Conservation (phyloP, 2,113 vertebrate genomes). For the Platichthys flesus region DNA sequence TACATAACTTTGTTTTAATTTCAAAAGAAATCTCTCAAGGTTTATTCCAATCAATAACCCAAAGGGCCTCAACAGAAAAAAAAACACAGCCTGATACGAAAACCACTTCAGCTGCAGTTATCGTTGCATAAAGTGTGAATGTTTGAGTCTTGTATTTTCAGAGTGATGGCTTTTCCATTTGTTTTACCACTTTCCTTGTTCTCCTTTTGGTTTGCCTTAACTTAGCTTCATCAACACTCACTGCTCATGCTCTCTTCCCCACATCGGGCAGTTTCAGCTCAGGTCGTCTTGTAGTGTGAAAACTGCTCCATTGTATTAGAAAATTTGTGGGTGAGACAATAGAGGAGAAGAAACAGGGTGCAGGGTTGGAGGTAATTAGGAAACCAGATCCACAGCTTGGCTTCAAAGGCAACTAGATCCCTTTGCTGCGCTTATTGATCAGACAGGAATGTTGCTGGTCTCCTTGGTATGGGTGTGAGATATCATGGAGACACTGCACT, state of each 20-base stretch:
- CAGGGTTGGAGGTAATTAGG: slow-evolving; percentile 76
- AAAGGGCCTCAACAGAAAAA: neutral
- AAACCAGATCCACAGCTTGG: slow-evolving; percentile 79
- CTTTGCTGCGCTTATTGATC: slow-evolving; percentile 80
- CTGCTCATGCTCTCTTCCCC: slow-evolving; percentile 38
- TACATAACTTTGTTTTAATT: neutral
- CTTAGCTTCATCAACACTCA: slow-evolving; percentile 19
- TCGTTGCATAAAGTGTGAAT: neutral
- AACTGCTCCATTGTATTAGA: slow-evolving; percentile 77
- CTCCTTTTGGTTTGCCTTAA: slow-evolving; percentile 50
- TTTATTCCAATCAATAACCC: neutral
- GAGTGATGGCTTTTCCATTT: slow-evolving; percentile 26
- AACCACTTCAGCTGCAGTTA: slow-evolving; percentile 16
- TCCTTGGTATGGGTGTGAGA: slow-evolving; percentile 47
- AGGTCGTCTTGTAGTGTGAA: slow-evolving; percentile 68
- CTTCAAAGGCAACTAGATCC: slow-evolving; percentile 79
- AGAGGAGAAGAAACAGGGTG: slow-evolving; percentile 56
- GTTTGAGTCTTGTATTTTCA: slow-evolving; percentile 10
- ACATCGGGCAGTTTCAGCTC: slow-evolving; percentile 55
- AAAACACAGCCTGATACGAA: neutral
- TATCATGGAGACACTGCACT: slow-evolving; percentile 20
- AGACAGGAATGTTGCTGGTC: slow-evolving; percentile 67
- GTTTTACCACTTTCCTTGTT: slow-evolving; percentile 59
- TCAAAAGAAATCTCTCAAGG: neutral
- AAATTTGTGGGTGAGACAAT: slow-evolving; percentile 69